These are phyloP conservation scores for Cyprinodon variegatus DNA, from an alignment of 2,113 vertebrate genomes.

Conservation along the genomic window DNA sequence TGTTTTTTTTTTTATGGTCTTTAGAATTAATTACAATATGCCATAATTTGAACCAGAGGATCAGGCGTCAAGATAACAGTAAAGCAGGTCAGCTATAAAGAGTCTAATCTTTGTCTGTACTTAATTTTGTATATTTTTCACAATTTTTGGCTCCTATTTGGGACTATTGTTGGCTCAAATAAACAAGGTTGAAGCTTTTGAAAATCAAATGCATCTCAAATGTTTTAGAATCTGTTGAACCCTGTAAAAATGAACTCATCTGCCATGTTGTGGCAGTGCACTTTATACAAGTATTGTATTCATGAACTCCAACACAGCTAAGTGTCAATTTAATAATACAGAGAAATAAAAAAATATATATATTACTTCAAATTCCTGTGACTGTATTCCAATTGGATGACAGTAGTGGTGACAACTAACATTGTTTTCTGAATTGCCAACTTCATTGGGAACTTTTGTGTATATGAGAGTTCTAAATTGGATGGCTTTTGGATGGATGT, in stretches of 20 bases:
- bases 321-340: not conserved
- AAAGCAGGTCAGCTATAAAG: too few species aligned
- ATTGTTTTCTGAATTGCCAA: constrained; percentile 17
- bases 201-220: not conserved
- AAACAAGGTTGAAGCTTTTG: not conserved
- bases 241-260: not conserved
- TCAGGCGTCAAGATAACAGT: too few species aligned
- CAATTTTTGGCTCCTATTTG: too few species aligned
- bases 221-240: not conserved
- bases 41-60: too few species aligned
- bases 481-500: constrained; percentile 58
- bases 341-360: too few species aligned
- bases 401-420: constrained; percentile 21
- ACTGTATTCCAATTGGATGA: constrained; percentile 13
- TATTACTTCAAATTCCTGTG: constrained; percentile 1
- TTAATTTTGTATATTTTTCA: too few species aligned
- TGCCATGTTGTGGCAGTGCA: not conserved
- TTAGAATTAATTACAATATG: too few species aligned
- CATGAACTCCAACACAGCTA: too few species aligned
- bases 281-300: too few species aligned
- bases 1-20: too few species aligned
- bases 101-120: too few species aligned
- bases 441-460: constrained; percentile 20
- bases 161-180: not conserved
- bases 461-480: constrained; percentile 45